Evolutionary conservation across 2,888 invertebrate genomes (phyloP), one percentile per base, ranked within the genome.

Genomic region (Empis livida): DNA sequence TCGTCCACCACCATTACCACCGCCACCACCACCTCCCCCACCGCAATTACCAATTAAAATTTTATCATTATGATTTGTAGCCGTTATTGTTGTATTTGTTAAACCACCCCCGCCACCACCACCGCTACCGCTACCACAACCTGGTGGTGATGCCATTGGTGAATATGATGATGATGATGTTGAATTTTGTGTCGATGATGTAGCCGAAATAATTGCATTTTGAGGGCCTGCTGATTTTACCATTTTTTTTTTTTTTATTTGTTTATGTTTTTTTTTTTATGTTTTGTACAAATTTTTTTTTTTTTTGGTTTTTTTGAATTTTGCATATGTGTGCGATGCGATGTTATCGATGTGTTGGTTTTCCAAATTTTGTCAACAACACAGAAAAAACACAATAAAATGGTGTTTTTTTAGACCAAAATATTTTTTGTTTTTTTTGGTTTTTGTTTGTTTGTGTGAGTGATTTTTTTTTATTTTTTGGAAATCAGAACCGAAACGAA

Each of bases 141-240:
- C 70, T 71, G 68, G 32, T 43, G 35, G 32, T 32, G 32, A 31
- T 84, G 76, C 84, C 84, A 76, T 84, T 84, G 74, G 62, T 63
- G 55, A 62, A 63, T 53, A 62, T 58, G 55, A 56, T 49, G 54
- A 53, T 52, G 57, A 55, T 53, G 57, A 52, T 51, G 55, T 42
- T 46, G 51, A 47, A 46, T 49, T 50, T 49, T 47, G 49, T 49
- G 57, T 55, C 51, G 55, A 55, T 48, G 53, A 53, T 52, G 54
- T 53, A 45, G 56, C 57, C 48, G 68, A 65, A 50, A 62, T 63
- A 59, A 27, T 4, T 27, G 61, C 61, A 60, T 60, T 64, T 59
- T 65, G 68, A 50, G 65, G 58, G 61, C 69, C 69, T 69, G 59
- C 57, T 55, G 53, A 32, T 37, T 41, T 27, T 45, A 44, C 42